Percentiles rank a stretch among this genome's conserved stretches.
Evolutionary conservation across 2,888 invertebrate species (phyloP).

Genomic region (Ennomos erosarius): DNA sequence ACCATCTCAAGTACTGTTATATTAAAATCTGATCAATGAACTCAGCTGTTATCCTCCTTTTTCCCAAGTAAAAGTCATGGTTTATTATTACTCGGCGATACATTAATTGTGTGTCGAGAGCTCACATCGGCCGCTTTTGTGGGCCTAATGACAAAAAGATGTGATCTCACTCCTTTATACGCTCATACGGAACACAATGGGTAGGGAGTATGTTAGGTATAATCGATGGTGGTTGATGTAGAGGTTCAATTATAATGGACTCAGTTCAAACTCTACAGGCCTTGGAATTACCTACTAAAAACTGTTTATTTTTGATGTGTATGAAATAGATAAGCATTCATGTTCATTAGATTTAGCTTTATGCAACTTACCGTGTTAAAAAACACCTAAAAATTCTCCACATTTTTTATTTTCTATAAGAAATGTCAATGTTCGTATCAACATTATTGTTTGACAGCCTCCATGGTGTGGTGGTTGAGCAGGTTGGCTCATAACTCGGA

Average conservation of each 20-base stretch:
- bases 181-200: conserved; percentile 24
- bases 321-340: no score
- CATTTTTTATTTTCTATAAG: no score
- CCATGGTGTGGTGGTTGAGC: no score
- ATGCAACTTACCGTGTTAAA: no score
- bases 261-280: no score
- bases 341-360: no score
- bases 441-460: no score
- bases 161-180: conserved; percentile 35
- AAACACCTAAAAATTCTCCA: no score
- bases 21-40: conserved; percentile 22
- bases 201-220: conserved; percentile 8
- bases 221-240: conserved; percentile 10
- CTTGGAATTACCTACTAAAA: no score
- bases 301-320: no score
- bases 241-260: conserved; percentile 17
- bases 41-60: conserved; percentile 33
- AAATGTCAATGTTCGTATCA: no score
- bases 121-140: conserved; percentile 35
- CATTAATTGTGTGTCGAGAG: conserved; percentile 64
- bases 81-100: conserved; percentile 61
- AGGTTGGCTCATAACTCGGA: no score
- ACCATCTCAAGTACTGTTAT: conserved; percentile 1
- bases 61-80: conserved; percentile 61
- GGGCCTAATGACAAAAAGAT: conserved; percentile 40